A percentile compares a stretch with the other conserved stretches of the same genome.
Evolutionary conservation across 2,888 invertebrate genomes (phyloP).

Genomic region (Panzeria rudis): DNA sequence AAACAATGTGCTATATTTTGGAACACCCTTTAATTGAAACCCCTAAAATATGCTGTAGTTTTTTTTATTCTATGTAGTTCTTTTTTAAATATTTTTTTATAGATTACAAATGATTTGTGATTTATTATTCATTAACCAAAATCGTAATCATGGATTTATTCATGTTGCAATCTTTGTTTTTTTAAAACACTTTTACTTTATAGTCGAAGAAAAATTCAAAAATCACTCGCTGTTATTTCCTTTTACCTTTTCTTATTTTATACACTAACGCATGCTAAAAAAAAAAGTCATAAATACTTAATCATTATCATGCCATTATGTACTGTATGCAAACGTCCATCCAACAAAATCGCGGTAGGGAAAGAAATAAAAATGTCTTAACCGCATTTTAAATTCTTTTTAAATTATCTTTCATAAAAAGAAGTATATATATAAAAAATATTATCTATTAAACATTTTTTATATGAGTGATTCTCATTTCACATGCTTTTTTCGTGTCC

Average conservation of each 20-base stretch:
- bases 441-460: no score
- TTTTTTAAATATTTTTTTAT: neutral
- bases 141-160: neutral
- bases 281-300: conserved; percentile 38
- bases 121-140: no score
- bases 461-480: no score
- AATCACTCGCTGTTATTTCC: neutral
- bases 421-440: no score
- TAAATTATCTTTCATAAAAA: neutral
- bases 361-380: neutral
- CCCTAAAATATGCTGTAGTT: neutral
- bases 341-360: neutral
- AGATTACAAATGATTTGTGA: neutral
- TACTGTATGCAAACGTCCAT: conserved; percentile 11
- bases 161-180: neutral
- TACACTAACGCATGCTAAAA: neutral
- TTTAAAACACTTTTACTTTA: neutral
- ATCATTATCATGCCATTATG: conserved; percentile 49
- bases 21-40: neutral
- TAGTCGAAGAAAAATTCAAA: neutral
- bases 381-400: neutral
- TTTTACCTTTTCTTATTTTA: conserved; percentile 1
- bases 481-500: no score
- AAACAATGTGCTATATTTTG: neutral
- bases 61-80: no score